Base-by-base conservation (phyloP, 2,797 vertebrate genomes). In the Lacerta agilis region DNA sequence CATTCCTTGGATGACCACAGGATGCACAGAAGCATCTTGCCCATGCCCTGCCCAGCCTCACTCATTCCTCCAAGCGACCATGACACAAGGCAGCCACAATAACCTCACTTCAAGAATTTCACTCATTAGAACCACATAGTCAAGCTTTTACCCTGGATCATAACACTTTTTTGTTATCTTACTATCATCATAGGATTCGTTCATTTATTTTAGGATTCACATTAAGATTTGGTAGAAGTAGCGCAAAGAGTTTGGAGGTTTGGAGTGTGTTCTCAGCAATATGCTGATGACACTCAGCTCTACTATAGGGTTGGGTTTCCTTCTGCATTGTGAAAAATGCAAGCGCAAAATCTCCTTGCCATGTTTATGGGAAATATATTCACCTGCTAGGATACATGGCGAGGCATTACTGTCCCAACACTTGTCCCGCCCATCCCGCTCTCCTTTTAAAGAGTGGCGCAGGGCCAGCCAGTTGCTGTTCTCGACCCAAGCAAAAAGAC, bases 251-350 rank as follows among this genome's bases (percentile, higher is more conserved):
- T 5, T 18, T 72, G n/a, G n/a, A 49, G 49, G 11, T 49, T 49
- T 49, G 49, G 49, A 49, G 49, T 49, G 13, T 3, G 3, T 49
- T 49, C 11, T 49, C 49, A 49, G 49, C 49, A 49, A 13, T 49
- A 49, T 49, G 49, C 49, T 13, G 11, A 49, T 49, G 49, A 49
- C 49, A 49, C 49, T 49, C 45, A 49, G 45, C 10, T 49, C 49
- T 49, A 49, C 49, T 49, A 13, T 67, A n/a, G 29, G 10, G 9
- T 69, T n/a, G 25, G 69, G 17, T 90, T 89, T 4, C 43, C 86
- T 91, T 88, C 82, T 25, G 5, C 58, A 27, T 38, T 73, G 17
- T 45, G n/a, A 91, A 49, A 27, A 43, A 41, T 64, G 20, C 38
- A 88, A 89, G 23, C 17, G 76, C 85, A 45, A 33, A 55, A 55